Evolutionary conservation across 1,140 invertebrate species (phyloP).

Genomic region (Sinonovacula constricta): DNA sequence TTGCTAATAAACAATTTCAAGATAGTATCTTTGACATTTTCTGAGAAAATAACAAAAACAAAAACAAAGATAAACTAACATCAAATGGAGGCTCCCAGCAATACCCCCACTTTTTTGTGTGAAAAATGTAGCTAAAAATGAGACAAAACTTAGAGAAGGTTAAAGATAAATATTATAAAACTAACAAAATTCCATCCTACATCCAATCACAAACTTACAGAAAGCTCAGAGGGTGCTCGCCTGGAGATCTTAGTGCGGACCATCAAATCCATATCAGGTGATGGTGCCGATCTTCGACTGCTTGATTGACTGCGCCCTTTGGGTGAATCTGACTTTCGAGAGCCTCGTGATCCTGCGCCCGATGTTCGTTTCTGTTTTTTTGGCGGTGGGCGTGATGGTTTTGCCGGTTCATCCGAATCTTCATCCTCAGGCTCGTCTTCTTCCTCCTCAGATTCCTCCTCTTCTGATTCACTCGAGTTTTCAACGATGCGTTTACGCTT

Average conservation of each 20-base stretch:
- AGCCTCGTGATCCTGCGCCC: background rate
- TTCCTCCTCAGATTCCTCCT: slow-evolving; percentile 49
- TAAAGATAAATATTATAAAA: too few relatives aligned
- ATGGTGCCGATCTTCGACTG: slow-evolving; percentile 33
- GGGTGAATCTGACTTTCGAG: too few relatives aligned
- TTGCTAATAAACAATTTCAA: too few relatives aligned
- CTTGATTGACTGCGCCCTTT: slow-evolving; percentile 1
- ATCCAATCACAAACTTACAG: too few relatives aligned
- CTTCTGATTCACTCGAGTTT: slow-evolving; percentile 51
- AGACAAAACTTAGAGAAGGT: too few relatives aligned
- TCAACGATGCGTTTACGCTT: slow-evolving; percentile 26
- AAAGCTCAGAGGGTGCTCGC: slow-evolving; percentile 71
- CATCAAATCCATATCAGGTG: slow-evolving; percentile 43
- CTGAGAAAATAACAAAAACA: too few relatives aligned
- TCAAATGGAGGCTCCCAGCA: too few relatives aligned
- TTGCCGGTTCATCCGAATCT: slow-evolving; percentile 15
- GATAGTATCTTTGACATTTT: too few relatives aligned
- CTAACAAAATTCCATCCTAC: too few relatives aligned
- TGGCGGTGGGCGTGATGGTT: slow-evolving; percentile 14
- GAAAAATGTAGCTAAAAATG: too few relatives aligned
- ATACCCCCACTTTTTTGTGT: too few relatives aligned
- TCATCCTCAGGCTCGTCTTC: slow-evolving; percentile 48
- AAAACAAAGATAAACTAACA: too few relatives aligned
- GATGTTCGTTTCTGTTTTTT: slow-evolving; percentile 27
- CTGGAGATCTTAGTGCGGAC: slow-evolving; percentile 49